Conservation (phyloP, 2,888 invertebrate species). For the Tromatobia lineatoria region DNA sequence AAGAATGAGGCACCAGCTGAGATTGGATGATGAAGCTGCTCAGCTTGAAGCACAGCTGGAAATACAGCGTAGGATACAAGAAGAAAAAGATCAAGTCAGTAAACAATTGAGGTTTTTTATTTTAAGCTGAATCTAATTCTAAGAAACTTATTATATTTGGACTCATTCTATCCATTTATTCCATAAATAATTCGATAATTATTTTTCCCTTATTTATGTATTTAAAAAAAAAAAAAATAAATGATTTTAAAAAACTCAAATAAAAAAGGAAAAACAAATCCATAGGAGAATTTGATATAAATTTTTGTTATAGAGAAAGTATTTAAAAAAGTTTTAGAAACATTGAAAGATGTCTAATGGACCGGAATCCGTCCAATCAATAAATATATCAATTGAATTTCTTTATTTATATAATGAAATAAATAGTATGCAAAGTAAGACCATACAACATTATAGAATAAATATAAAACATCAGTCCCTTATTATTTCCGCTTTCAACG, state of each 20-base stretch:
- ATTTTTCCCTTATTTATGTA: background rate
- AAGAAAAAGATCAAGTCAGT: conserved; percentile 90
- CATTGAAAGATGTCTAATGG: too few relatives aligned
- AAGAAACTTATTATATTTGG: background rate
- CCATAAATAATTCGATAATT: background rate
- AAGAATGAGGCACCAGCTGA: conserved; percentile 84
- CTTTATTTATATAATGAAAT: too few relatives aligned
- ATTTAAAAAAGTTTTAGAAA: too few relatives aligned
- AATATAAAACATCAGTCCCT: too few relatives aligned
- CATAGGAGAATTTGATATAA: background rate
- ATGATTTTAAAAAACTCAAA: too few relatives aligned
- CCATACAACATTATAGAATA: too few relatives aligned
- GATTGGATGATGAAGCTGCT: conserved; percentile 82
- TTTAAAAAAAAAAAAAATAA: too few relatives aligned
- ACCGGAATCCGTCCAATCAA: background rate
- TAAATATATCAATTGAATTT: background rate
- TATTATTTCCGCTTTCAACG: too few relatives aligned
- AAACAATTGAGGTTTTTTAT: background rate
- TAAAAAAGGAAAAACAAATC: too few relatives aligned
- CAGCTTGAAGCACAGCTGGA: conserved; percentile 83
- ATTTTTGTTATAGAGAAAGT: background rate
- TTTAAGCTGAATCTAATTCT: background rate
- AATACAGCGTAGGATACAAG: conserved; percentile 89
- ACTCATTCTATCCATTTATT: background rate
- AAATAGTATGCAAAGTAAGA: too few relatives aligned